A percentile compares a stretch with the other conserved stretches of the same genome.
Evolutionary conservation across 2,797 vertebrate genomes (phyloP).

Genomic region (Champsocephalus gunnari): DNA sequence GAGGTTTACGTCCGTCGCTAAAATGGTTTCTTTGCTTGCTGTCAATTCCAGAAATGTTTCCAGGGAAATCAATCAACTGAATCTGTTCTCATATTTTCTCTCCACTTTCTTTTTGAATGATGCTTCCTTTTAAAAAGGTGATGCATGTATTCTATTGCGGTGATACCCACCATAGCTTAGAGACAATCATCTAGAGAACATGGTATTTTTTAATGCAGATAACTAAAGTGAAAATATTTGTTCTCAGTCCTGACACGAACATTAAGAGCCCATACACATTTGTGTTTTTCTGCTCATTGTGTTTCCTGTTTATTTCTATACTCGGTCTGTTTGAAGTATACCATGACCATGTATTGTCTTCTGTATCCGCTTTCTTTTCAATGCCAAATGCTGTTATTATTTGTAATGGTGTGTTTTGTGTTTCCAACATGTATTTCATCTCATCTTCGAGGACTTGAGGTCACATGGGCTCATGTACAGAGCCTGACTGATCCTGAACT

Average conservation of each 20-base stretch:
- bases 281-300: slow-evolving; percentile 19
- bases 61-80: not conserved
- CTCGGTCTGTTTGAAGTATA: slow-evolving; percentile 50
- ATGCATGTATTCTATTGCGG: slow-evolving; percentile 33
- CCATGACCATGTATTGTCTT: slow-evolving; percentile 18
- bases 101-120: not conserved
- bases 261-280: slow-evolving; percentile 23
- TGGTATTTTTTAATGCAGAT: slow-evolving; percentile 14
- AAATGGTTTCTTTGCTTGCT: not conserved
- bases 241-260: not conserved
- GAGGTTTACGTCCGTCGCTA: not conserved
- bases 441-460: slow-evolving; percentile 52
- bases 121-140: slow-evolving; percentile 33
- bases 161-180: slow-evolving; percentile 49
- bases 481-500: too few species aligned
- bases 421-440: slow-evolving; percentile 57
- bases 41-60: not conserved
- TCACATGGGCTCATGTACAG: slow-evolving; percentile 27
- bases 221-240: not conserved
- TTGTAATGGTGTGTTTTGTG: slow-evolving; percentile 36
- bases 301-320: slow-evolving; percentile 33
- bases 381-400: slow-evolving; percentile 62
- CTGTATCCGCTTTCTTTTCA: slow-evolving; percentile 36
- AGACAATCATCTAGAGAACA: slow-evolving; percentile 64
- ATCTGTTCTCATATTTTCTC: not conserved